Base-by-base conservation (phyloP, 2,797 vertebrate species). In the Gadopsis marmoratus region DNA sequence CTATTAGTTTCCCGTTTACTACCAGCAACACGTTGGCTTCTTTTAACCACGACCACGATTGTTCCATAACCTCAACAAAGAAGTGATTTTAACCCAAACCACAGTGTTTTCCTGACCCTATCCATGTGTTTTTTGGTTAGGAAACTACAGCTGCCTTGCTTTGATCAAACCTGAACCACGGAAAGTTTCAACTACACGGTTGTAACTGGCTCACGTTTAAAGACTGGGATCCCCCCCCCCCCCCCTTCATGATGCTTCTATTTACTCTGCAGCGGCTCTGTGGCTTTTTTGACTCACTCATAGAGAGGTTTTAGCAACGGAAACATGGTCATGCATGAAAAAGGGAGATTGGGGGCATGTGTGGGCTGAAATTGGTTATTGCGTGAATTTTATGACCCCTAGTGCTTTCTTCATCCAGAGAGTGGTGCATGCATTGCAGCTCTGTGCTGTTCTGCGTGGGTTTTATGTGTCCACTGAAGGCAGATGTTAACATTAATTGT, bases 401-500 rank as follows among this genome's bases (percentile, higher is more conserved):
- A 19, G 48, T 61, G 26, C 19, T 67, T 68, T 51, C 66, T 51
- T 60, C 1, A 66, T 29, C 7, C 4, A 12, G 3, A 41, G 16
- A 19, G 45, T 47, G 45, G 7, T 3, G 7, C 7, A 3, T 19
- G 19, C 7, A 48, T 48, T 48, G 47, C 8, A 48, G 19, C 7
- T 48, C 47, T 48, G 47, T 21, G 45, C 72, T 50, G 43, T 56
- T 73, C 33, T 47, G 39, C 29, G 19, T 56, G 39, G 23, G 37
- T 47, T 63, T 59, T 39, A 81, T 68, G 29, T 71, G 75, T 74
- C 51, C 54, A 41, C 54, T 63, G 48, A 79, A 79, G 58, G 61
- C 61, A 9, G 45, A 79, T 74, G 64, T 81, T 53, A 86, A 66
- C 58, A 53, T 64, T 76, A 79, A 89, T 88, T 80, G 59, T 56